Base-by-base conservation (phyloP, 2,888 invertebrate genomes). In the Chirona hameri region DNA sequence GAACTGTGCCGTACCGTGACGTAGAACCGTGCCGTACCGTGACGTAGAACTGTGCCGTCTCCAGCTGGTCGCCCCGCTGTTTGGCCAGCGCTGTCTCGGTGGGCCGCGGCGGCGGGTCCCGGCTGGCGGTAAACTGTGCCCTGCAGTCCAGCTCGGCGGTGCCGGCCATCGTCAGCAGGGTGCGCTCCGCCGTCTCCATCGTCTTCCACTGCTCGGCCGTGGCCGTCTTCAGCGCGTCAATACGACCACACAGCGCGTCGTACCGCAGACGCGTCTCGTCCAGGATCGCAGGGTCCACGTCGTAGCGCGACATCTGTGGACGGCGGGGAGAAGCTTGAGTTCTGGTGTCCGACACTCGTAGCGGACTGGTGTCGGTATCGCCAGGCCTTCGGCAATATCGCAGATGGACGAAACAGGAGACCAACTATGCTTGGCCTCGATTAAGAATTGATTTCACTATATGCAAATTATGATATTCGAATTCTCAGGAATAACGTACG, bases 171-270 rank as follows among this genome's bases (percentile, higher is more conserved):
- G 93, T 93, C 85, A 96, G 90, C 84, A 97, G 90, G 85, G 95
- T 94, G 83, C 93, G 93, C 90, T 98, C 98, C 57, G 97, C 96
- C 2, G 96, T 96, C 90, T 97, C 97, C 83, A 98, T 90, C 52
- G 96, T 97, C 89, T 98, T 98, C 95, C 97, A 97, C 84, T 95
- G 93, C 91, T 98, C 97, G 87, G 95, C 96, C 85, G 95, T 95
- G 89, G 98, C 97, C 80, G 95, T 93, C 84, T 95, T 91, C 85
- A 98, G 91, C 82, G 92, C 91, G 79, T 94, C 93, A 79, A 98
- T 92, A 84, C 95, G 91, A 84, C 92, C 92, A 86, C 94, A 93
- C 84, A 98, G 91, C 87, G 95, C 94, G 85, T 90, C 90, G 86
- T 95, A 91, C 82, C 98, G 90, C 86, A 93, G 92, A 86, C 94